A percentile compares a stretch with the other conserved stretches of the same genome.
Evolutionary conservation across 1,140 invertebrate species (phyloP).

Genomic region (Ips nitidus): DNA sequence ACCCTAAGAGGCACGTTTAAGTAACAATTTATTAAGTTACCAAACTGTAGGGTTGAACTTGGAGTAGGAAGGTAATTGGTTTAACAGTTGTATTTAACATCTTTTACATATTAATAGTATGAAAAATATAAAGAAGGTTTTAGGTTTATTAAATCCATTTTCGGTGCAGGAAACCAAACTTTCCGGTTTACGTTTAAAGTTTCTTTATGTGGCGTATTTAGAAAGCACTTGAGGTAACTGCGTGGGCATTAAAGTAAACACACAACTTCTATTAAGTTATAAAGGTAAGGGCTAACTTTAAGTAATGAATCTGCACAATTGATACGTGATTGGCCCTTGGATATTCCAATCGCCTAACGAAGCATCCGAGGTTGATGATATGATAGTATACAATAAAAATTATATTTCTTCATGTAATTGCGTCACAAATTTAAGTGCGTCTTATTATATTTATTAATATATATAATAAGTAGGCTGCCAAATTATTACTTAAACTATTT

Average conservation of each 20-base stretch:
- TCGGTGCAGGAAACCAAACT: background rate
- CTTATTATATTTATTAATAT: too few relatives aligned
- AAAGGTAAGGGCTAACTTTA: constrained; percentile 9
- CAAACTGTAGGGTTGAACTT: background rate
- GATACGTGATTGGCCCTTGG: background rate
- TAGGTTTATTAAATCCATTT: background rate
- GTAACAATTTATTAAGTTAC: background rate
- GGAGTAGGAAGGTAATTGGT: too few relatives aligned
- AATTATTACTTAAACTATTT: too few relatives aligned
- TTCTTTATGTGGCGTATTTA: constrained; percentile 9
- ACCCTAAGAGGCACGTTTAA: background rate
- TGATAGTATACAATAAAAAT: too few relatives aligned
- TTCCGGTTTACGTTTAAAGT: constrained; percentile 11
- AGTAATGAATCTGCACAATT: constrained; percentile 13
- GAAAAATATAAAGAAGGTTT: background rate
- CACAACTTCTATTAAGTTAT: constrained; percentile 17
- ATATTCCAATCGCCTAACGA: too few relatives aligned
- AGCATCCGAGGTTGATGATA: too few relatives aligned
- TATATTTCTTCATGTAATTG: too few relatives aligned
- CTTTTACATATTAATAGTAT: too few relatives aligned
- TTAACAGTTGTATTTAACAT: too few relatives aligned
- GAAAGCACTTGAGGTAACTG: constrained; percentile 12
- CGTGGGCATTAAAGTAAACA: constrained; percentile 4
- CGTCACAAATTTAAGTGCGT: too few relatives aligned
- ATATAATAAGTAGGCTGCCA: too few relatives aligned